phyloP scores from a whole-genome alignment of 2,888 invertebrate genomes.

The Willowsia nigromaculata region DNA sequence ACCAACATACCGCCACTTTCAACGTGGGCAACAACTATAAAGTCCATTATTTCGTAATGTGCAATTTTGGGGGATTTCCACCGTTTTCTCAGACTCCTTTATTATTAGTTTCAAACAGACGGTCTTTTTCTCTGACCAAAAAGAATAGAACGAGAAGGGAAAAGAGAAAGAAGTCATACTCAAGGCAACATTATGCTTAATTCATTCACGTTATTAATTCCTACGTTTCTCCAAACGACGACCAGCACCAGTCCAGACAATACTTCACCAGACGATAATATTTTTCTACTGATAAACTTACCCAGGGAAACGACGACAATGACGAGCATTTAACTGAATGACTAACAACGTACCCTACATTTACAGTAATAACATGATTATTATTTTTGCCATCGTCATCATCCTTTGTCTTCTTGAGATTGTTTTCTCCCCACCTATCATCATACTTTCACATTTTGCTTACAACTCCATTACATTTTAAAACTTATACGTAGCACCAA shows the following conservation, averaged over 20 bases:
- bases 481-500: not conserved
- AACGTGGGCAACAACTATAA: not conserved
- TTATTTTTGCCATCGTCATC: not conserved
- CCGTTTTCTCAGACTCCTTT: not conserved
- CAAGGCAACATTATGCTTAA: slow-evolving; percentile 8
- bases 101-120: slow-evolving; percentile 48
- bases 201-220: not conserved
- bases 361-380: slow-evolving; percentile 5
- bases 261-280: not conserved
- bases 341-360: not conserved
- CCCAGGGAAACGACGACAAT: not conserved
- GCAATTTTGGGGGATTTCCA: slow-evolving; percentile 54
- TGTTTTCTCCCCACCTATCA: not conserved
- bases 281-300: not conserved
- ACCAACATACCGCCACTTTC: not conserved
- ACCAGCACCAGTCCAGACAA: not conserved
- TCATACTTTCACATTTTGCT: not conserved
- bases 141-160: too few species aligned
- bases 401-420: not conserved
- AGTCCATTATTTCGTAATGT: slow-evolving; percentile 55
- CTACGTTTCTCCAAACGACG: not conserved
- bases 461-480: not conserved
- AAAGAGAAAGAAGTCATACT: slow-evolving; percentile 1
- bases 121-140: not conserved
- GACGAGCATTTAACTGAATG: not conserved